Base-by-base conservation (phyloP, 2,113 vertebrate species). In the Odontesthes bonariensis region DNA sequence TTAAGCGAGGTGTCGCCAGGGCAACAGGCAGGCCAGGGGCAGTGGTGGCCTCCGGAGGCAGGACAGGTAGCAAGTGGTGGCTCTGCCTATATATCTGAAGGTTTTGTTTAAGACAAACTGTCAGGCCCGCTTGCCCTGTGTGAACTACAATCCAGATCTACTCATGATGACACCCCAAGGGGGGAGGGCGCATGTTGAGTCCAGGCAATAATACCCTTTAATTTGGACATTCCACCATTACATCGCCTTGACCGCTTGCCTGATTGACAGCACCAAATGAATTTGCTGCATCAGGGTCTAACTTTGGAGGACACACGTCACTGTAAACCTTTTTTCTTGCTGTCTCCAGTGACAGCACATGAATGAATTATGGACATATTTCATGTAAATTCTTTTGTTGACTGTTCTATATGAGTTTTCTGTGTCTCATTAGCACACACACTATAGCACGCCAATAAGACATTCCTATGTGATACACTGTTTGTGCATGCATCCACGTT, bases 201-300 rank as follows among this genome's bases (percentile, higher is more conserved):
- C 67, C 74, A 60, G 44, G 73, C 58, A 85, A 74, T 83, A 85
- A 88, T 85, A 74, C 74, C 76, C 68, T 79, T 77, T 88, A 80
- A 67, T 79, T 74, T 79, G 77, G 65, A 68, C 61, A 53, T 58
- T 75, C 67, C 69, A 66, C 65, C 67, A 17, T 89, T 82, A 76
- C 76, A 78, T 83, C 33, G 75, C 87, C 77, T 90, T 80, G 86
- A 80, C 81, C 57, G 56, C 71, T 69, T 49, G 73, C 84, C 77
- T 90, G 88, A 89, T 64, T 91, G 91, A 90, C 91, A 91, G 78
- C 84, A 80, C 69, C 74, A 85, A 88, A 89, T 89, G 82, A 88
- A 86, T 89, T 86, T 88, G 88, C 82, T 88, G 84, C 86, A 82
- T 91, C 82, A 86, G 86, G 89, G 80, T 91, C 82, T 91, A 83